A percentile compares a stretch with the other conserved stretches of the same genome.
Conservation (phyloP, 2,113 vertebrate genomes). For the Pteropus alecto region DNA sequence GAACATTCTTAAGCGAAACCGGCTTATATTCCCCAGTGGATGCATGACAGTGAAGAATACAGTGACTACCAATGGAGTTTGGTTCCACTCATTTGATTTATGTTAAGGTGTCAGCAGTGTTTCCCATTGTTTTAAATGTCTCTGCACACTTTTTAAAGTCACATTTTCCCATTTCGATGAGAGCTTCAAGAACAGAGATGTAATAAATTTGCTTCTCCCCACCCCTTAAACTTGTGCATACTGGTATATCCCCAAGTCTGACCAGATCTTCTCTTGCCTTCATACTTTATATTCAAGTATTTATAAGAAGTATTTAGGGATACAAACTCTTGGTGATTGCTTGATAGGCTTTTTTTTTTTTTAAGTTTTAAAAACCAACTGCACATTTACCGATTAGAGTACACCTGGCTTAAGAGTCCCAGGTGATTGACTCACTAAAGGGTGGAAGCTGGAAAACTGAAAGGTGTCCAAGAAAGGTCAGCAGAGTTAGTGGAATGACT, state of each 20-base stretch:
- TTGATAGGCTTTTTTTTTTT: constrained; percentile 52
- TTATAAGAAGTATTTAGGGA: constrained; percentile 58
- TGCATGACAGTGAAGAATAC: not conserved
- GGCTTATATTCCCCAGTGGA: not conserved
- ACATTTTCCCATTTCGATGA: not conserved
- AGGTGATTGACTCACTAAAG: not conserved
- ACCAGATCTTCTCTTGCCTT: constrained; percentile 53
- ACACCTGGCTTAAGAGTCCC: constrained; percentile 48
- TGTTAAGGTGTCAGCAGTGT: not conserved
- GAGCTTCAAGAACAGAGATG: not conserved
- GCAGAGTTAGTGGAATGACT: not conserved
- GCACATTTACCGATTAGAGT: constrained; percentile 47
- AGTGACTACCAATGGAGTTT: not conserved
- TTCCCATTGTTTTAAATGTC: not conserved
- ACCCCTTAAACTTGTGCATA: not conserved
- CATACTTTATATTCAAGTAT: constrained; percentile 59
- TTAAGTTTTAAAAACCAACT: constrained; percentile 57
- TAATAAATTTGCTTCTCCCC: not conserved
- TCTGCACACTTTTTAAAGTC: not conserved
- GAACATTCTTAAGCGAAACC: not conserved
- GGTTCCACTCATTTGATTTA: not conserved
- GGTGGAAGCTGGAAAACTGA: not conserved
- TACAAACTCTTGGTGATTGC: constrained; percentile 68
- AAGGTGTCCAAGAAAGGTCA: not conserved
- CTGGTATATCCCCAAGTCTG: not conserved